phyloP scores from a whole-genome alignment of 2,113 vertebrate species.

The Tupaia tana region DNA sequence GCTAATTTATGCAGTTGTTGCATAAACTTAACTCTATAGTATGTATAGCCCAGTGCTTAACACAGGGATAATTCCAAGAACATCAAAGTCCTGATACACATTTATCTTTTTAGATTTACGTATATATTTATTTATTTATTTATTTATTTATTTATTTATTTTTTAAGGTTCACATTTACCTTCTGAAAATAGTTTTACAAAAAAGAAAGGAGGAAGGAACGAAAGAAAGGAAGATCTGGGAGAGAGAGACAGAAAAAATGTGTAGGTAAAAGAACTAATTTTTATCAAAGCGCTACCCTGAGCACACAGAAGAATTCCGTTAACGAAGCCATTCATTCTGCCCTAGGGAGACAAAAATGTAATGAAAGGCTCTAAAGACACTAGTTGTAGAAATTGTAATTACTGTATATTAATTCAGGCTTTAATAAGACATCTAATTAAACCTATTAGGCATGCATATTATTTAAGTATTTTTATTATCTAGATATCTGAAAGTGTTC shows the following conservation, averaged over 20 bases:
- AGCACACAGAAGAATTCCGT: not conserved
- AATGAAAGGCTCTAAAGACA: not conserved
- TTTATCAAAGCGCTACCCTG: not conserved
- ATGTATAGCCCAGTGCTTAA: not conserved
- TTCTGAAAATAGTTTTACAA: not conserved
- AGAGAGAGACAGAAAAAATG: not conserved
- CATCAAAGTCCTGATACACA: not conserved
- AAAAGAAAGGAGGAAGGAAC: not conserved
- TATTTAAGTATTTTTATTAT: not conserved
- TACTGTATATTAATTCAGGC: not conserved
- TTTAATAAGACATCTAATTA: not conserved
- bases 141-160: no score
- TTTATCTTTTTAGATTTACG: no score
- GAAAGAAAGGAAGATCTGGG: not conserved
- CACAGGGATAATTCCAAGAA: not conserved
- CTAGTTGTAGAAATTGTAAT: not conserved
- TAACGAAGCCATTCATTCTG: not conserved
- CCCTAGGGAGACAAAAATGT: not conserved
- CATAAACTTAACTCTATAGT: no score
- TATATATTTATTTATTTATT: no score
- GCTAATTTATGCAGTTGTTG: no score
- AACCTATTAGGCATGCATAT: not conserved
- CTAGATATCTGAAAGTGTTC: not conserved
- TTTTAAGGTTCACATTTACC: not conserved
- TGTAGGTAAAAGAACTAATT: not conserved